Evolutionary conservation across 2,113 vertebrate species (phyloP).

Genomic region (Amazona vittata): DNA sequence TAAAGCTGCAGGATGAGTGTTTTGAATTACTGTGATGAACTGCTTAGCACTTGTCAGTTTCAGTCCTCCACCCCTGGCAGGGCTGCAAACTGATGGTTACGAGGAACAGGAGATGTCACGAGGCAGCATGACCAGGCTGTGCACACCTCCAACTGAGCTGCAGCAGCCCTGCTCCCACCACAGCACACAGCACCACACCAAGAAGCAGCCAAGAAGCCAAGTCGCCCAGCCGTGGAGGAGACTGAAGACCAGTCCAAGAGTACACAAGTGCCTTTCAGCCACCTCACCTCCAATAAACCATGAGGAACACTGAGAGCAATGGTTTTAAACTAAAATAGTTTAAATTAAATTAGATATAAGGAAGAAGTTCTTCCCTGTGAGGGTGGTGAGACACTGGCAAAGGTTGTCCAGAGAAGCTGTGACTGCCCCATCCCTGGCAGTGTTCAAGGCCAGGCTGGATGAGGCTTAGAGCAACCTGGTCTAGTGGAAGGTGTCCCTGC

Average conservation of each 20-base stretch:
- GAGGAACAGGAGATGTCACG: not conserved
- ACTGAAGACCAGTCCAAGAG: not conserved
- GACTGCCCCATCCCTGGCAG: not conserved
- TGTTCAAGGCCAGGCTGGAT: not conserved
- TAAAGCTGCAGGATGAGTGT: not conserved
- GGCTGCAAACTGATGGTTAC: not conserved
- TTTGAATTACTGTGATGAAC: not conserved
- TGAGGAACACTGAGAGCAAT: not conserved
- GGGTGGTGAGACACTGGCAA: not conserved
- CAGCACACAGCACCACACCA: not conserved
- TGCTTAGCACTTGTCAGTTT: not conserved
- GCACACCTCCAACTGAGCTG: not conserved
- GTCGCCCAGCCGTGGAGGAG: not conserved
- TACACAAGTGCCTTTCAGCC: not conserved
- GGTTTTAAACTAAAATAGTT: not conserved
- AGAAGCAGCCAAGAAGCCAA: not conserved
- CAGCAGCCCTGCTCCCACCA: not conserved
- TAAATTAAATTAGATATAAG: not conserved
- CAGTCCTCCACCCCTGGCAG: not conserved
- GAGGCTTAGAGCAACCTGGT: not conserved
- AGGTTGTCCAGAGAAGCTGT: not conserved
- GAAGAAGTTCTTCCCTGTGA: not conserved
- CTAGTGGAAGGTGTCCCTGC: not conserved
- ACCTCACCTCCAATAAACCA: not conserved
- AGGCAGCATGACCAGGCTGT: not conserved